Conservation (phyloP, 2,113 vertebrate genomes). For the Oncorhynchus mykiss region DNA sequence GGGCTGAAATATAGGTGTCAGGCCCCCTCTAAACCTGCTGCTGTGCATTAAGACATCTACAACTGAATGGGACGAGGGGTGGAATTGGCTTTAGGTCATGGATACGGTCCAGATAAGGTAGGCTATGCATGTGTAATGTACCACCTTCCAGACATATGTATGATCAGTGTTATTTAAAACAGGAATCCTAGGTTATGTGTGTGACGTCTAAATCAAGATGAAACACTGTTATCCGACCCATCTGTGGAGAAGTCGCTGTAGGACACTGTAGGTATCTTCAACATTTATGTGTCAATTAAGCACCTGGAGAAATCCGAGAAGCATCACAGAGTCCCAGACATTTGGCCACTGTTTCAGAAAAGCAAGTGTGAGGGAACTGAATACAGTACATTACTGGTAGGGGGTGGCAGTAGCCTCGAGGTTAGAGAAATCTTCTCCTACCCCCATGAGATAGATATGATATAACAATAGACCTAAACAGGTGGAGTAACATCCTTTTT, state of each 20-base stretch:
- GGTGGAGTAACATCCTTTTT: not conserved
- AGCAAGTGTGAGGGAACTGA: not conserved
- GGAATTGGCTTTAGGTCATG: slow-evolving; percentile 60
- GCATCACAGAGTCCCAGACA: not conserved
- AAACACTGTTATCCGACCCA: not conserved
- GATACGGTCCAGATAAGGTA: slow-evolving; percentile 28
- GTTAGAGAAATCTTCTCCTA: too few species aligned
- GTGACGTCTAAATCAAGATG: not conserved
- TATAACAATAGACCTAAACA: not conserved
- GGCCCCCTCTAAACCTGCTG: slow-evolving; percentile 44
- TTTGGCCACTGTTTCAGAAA: slow-evolving; percentile 22
- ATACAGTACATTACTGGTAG: not conserved
- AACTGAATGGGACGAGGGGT: slow-evolving; percentile 59
- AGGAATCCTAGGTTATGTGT: not conserved
- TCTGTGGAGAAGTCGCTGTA: not conserved
- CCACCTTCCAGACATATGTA: slow-evolving; percentile 3
- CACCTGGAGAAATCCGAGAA: slow-evolving; percentile 3
- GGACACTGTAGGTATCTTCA: not conserved
- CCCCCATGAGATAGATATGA: not conserved
- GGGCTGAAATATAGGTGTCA: slow-evolving; percentile 47
- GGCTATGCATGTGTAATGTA: not conserved
- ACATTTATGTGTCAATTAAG: not conserved
- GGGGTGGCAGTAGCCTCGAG: too few species aligned
- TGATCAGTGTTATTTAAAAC: slow-evolving; percentile 3
- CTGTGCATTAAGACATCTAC: slow-evolving; percentile 49